These are phyloP conservation scores for Pongo pygmaeus DNA, from an alignment of 2,113 vertebrate species.

Conservation along the genomic window DNA sequence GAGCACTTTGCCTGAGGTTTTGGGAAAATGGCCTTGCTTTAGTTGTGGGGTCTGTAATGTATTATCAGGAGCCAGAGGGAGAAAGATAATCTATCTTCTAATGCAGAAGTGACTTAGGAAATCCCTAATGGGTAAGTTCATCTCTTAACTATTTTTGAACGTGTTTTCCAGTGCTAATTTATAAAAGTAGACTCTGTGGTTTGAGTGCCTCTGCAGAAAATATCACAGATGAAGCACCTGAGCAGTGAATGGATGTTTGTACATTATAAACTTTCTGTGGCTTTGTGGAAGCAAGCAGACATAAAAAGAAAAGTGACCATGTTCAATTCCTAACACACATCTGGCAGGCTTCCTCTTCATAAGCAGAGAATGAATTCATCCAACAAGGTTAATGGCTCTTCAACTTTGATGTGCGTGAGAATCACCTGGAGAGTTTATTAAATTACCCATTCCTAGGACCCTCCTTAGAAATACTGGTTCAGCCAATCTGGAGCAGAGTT, in stretches of 20 bases:
- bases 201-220: slow-evolving; percentile 2
- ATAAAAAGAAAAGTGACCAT: background rate
- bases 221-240: background rate
- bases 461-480: background rate
- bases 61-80: slow-evolving; percentile 25
- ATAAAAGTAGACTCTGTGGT: slow-evolving; percentile 47
- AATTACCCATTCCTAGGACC: background rate
- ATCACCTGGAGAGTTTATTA: background rate
- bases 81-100: slow-evolving; percentile 65
- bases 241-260: background rate
- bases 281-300: background rate
- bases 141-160: slow-evolving; percentile 63
- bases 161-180: slow-evolving; percentile 67
- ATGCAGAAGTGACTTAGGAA: slow-evolving; percentile 67
- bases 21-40: slow-evolving; percentile 26
- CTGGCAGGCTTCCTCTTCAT: background rate
- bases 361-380: background rate
- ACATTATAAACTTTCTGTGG: background rate
- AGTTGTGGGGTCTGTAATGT: slow-evolving; percentile 59
- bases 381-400: background rate
- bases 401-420: background rate
- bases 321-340: background rate
- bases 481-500: background rate
- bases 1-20: slow-evolving; percentile 57
- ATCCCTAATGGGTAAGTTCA: slow-evolving; percentile 62